Conservation (phyloP, 2,797 vertebrate species). For the Alcedo atthis region DNA sequence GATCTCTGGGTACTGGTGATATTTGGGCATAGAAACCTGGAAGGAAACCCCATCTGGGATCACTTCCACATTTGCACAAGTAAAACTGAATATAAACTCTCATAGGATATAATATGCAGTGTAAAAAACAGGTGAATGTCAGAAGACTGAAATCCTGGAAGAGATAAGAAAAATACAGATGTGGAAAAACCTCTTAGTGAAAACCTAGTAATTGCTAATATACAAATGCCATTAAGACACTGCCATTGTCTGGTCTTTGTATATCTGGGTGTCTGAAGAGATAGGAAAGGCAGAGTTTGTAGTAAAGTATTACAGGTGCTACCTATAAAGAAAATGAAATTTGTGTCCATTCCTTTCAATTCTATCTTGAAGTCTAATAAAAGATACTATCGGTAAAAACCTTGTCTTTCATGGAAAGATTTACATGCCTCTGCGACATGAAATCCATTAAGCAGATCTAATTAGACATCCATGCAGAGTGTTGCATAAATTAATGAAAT, state of each 20-base stretch:
- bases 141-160: not conserved
- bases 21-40: not conserved
- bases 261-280: not conserved
- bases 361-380: not conserved
- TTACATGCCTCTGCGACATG: slow-evolving; percentile 50
- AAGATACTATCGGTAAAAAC: slow-evolving; percentile 36
- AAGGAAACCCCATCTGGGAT: not conserved
- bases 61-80: not conserved
- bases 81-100: not conserved
- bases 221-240: not conserved
- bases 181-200: not conserved
- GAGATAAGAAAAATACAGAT: not conserved
- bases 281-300: not conserved
- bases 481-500: slow-evolving; percentile 41
- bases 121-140: not conserved
- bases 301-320: not conserved
- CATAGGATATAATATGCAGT: not conserved
- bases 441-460: slow-evolving; percentile 58
- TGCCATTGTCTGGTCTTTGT: not conserved
- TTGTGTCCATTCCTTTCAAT: not conserved
- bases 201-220: not conserved
- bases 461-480: slow-evolving; percentile 47
- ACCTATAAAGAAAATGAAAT: not conserved
- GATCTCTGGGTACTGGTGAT: not conserved
- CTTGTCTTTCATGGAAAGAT: slow-evolving; percentile 50